Base-by-base conservation (phyloP, 2,113 vertebrate species). In the Sylvicapra grimmia region DNA sequence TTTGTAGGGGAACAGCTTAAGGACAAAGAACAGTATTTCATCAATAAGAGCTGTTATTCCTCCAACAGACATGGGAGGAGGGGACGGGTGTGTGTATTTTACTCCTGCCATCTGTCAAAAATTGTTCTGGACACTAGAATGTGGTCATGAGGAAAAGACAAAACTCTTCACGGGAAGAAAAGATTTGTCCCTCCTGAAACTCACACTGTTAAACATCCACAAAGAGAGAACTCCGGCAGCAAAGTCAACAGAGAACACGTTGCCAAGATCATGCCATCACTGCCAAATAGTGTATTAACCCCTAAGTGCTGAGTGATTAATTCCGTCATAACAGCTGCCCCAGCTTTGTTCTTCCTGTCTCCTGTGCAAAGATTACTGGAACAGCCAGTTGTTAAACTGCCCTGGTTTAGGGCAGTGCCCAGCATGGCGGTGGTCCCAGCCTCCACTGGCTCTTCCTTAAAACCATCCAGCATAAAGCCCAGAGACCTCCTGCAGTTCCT, bases 401-500 rank as follows among this genome's bases (percentile, higher is more conserved):
- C 33, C 61, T 36, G 44, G n/a, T 8, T 53, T 87, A 75, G 33
- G 25, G 23, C 2, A n/a, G 13, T 1, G 0, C 10, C 8, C 18
- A 72, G 25, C 2, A 59, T 19, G 61, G 12, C 40, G 23, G 6
- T 56, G 59, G 85, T 31, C 4, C 16, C 6, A 23, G 18, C 2
- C 36, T 59, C 11, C 4, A 15, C 61, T 31, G 29, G 21, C 87
- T 59, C 82, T 29, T 18, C 40, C 56, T 94, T 79, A 90, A 84
- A 53, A 10, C 16, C 21, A 15, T 4, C 5, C 27, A 61, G 51
- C 11, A 8, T 7, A 29, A 51, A 53, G 4, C 31, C 51, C 33
- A 72, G n/a, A 47, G 8, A 9, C 58, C 13, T 19, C 27, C 18
- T 53, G 14, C 6, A 3, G 0, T 2, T 14, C 31, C 19, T 89